These are phyloP conservation scores for Archivesica marissinica DNA, from an alignment of 1,140 invertebrate species.

Conservation along the genomic window DNA sequence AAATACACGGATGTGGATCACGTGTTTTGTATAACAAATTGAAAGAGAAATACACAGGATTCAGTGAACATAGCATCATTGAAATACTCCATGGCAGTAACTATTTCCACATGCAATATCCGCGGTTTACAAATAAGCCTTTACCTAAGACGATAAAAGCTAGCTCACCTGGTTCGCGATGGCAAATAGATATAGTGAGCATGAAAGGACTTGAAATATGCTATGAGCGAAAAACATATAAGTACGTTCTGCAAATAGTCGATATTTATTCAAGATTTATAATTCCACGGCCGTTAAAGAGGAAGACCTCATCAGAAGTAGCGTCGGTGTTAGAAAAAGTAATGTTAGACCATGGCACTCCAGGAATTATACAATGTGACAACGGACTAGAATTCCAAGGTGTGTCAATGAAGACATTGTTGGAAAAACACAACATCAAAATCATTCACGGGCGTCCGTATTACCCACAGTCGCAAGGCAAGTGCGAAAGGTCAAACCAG, in stretches of 20 bases:
- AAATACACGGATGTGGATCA: background rate
- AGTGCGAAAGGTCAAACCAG: conserved; percentile 42
- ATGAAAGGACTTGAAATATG: background rate
- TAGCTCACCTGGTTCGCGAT: background rate
- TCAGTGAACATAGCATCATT: background rate
- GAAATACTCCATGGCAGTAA: conserved; percentile 1
- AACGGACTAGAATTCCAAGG: conserved; percentile 37
- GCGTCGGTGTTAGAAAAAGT: background rate
- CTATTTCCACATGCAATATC: conserved; percentile 5
- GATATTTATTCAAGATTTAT: conserved; percentile 52
- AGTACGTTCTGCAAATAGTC: conserved; percentile 43
- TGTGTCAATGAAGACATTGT: background rate
- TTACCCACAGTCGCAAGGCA: conserved; percentile 52
- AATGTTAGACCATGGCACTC: conserved; percentile 4
- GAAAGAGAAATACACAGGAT: conserved; percentile 20
- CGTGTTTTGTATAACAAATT: conserved; percentile 36
- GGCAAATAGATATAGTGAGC: conserved; percentile 36
- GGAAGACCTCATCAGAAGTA: background rate
- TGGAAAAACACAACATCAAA: conserved; percentile 13
- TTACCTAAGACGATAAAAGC: conserved; percentile 15
- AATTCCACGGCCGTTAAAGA: conserved; percentile 9
- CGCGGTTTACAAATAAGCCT: conserved; percentile 25
- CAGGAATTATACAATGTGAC: conserved; percentile 48
- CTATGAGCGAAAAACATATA: background rate
- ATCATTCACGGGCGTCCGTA: conserved; percentile 16